A percentile compares a stretch with the other conserved stretches of the same genome.
Evolutionary conservation across 37 sponge, comb jelly and placozoan species (phyloP).

Genomic region (Tethya wilhelma): DNA sequence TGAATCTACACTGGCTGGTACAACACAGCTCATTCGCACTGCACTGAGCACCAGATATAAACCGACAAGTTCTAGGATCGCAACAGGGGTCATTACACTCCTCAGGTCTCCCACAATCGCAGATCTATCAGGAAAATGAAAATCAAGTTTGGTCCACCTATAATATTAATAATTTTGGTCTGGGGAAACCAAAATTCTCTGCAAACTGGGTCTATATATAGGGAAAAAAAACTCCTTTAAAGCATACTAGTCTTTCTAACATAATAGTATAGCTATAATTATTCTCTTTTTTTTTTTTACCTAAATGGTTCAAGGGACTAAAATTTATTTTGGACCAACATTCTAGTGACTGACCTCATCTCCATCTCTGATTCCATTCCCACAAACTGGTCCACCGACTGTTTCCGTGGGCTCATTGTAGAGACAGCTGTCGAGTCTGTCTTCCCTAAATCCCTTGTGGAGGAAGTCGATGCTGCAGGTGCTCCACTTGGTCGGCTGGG

Average conservation of each 20-base stretch:
- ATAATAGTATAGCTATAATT: no score
- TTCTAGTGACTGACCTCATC: slow-evolving; percentile 65
- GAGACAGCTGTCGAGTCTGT: slow-evolving; percentile 11
- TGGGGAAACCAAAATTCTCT: no score
- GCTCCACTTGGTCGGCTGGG: slow-evolving; percentile 21
- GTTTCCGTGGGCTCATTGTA: slow-evolving; percentile 19
- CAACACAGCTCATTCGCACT: slow-evolving; percentile 42
- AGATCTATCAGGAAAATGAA: no score
- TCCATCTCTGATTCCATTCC: slow-evolving; percentile 71
- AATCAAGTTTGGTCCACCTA: no score
- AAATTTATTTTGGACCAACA: no score
- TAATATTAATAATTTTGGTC: no score
- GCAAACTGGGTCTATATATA: no score
- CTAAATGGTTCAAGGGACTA: no score
- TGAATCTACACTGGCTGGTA: slow-evolving; percentile 8
- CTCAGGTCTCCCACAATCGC: no score
- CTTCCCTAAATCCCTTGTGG: neutral
- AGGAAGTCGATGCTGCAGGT: slow-evolving; percentile 22
- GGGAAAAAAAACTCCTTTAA: no score
- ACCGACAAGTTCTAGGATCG: slow-evolving; percentile 64
- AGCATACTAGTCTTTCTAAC: no score
- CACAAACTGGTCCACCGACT: slow-evolving; percentile 50
- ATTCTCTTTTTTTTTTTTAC: no score
- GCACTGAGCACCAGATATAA: slow-evolving; percentile 42
- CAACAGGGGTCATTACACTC: slow-evolving; percentile 68